Evolutionary conservation across 37 sponge, comb jelly and placozoan genomes (phyloP).

Genomic region (Geodia barretti): DNA sequence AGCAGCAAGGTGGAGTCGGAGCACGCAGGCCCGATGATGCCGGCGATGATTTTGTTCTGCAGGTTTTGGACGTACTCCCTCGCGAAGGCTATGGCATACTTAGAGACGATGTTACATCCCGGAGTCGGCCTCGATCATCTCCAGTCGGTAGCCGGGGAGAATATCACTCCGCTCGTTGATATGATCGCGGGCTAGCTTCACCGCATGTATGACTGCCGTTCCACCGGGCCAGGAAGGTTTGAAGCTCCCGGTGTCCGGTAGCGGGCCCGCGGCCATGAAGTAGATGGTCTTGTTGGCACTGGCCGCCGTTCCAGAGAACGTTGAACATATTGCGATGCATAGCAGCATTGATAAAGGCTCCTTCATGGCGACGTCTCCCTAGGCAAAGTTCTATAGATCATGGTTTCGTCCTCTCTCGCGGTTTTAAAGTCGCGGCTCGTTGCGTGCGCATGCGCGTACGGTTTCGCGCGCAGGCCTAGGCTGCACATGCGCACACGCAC

Average conservation of each 20-base stretch:
- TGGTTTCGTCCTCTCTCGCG: too few relatives aligned
- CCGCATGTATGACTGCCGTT: background rate
- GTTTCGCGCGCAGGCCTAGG: too few relatives aligned
- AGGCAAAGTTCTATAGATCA: too few relatives aligned
- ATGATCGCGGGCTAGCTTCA: background rate
- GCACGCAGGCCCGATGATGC: slow-evolving; percentile 40
- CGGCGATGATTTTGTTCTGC: slow-evolving; percentile 4
- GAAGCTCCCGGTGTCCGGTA: background rate
- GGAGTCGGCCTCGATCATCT: background rate
- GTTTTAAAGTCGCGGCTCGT: too few relatives aligned
- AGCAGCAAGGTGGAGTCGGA: slow-evolving; percentile 7
- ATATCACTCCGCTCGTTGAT: slow-evolving; percentile 19
- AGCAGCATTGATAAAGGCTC: too few relatives aligned
- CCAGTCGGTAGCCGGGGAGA: slow-evolving; percentile 7
- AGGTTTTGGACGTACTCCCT: background rate
- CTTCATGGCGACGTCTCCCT: too few relatives aligned
- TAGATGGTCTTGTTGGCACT: background rate
- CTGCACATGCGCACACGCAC: too few relatives aligned
- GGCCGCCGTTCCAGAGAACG: too few relatives aligned
- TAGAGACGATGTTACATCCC: background rate
- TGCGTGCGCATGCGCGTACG: too few relatives aligned
- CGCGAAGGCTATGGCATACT: background rate
- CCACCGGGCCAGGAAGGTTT: slow-evolving; percentile 4
- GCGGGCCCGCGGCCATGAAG: background rate
- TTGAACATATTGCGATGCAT: too few relatives aligned